These are phyloP conservation scores for Archips xylosteana DNA, from an alignment of 2,888 invertebrate species.

Conservation along the genomic window DNA sequence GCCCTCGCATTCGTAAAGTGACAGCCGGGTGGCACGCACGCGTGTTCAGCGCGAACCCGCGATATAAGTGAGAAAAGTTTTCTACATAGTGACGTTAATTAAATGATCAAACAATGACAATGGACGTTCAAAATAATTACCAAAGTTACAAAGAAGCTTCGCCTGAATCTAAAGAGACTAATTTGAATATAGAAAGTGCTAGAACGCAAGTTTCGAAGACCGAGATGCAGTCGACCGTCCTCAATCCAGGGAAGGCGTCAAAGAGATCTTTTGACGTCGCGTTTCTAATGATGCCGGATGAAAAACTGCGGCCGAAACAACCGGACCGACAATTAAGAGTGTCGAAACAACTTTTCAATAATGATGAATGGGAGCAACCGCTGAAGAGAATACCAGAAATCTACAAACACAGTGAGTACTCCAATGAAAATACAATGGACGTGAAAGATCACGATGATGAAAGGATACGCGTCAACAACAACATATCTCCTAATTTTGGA, in stretches of 20 bases:
- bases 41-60: constrained; percentile 64
- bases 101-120: constrained; percentile 87
- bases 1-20: constrained; percentile 77
- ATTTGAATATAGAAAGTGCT: constrained; percentile 78
- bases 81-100: constrained; percentile 66
- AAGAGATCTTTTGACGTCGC: constrained; percentile 96
- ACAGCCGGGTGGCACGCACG: constrained; percentile 77
- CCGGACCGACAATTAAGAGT: constrained; percentile 84
- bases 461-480: constrained; percentile 73
- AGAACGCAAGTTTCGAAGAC: constrained; percentile 75
- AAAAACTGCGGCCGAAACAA: constrained; percentile 89
- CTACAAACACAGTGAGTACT: constrained; percentile 76
- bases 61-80: constrained; percentile 83
- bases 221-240: constrained; percentile 71
- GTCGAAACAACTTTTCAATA: constrained; percentile 79
- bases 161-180: constrained; percentile 79
- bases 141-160: constrained; percentile 80
- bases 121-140: constrained; percentile 87
- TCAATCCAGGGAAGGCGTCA: constrained; percentile 74
- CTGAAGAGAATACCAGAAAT: constrained; percentile 75
- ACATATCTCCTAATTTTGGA: constrained; percentile 79
- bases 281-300: constrained; percentile 95
- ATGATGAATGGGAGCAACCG: constrained; percentile 78
- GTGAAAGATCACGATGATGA: constrained; percentile 77
- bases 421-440: constrained; percentile 70